These are phyloP conservation scores for Halocynthia roretzi DNA, from an alignment of 23 tunicate genomes.

Conservation along the genomic window DNA sequence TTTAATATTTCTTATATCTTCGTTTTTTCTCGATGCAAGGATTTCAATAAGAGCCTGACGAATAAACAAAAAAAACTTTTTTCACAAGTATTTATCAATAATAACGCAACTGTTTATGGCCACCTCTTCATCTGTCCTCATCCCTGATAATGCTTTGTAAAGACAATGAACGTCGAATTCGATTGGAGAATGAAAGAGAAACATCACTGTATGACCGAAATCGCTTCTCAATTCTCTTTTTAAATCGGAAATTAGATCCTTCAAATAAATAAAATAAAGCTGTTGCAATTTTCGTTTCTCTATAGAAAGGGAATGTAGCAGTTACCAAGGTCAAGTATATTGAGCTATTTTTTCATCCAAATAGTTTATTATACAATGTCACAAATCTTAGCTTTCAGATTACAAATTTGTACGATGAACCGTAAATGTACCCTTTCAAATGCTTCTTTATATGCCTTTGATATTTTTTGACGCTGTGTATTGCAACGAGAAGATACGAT, in stretches of 20 bases:
- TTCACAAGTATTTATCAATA: neutral
- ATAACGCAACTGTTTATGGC: neutral
- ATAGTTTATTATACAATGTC: too few relatives aligned
- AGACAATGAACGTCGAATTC: conserved; percentile 22
- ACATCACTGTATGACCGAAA: conserved; percentile 15
- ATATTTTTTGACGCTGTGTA: too few relatives aligned
- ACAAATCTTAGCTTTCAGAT: too few relatives aligned
- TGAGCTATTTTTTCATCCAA: too few relatives aligned
- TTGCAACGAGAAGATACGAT: too few relatives aligned
- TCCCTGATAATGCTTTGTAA: conserved; percentile 17
- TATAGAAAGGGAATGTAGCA: too few relatives aligned
- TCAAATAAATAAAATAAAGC: neutral
- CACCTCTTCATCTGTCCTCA: conserved; percentile 31
- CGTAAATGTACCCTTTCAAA: too few relatives aligned
- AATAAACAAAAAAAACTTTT: neutral
- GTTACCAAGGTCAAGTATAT: too few relatives aligned
- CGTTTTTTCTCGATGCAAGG: conserved; percentile 22
- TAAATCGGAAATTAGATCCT: conserved; percentile 22
- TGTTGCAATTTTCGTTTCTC: too few relatives aligned
- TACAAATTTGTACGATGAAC: too few relatives aligned
- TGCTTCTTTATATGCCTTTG: too few relatives aligned
- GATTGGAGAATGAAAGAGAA: conserved; percentile 14
- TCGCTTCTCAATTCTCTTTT: conserved; percentile 19
- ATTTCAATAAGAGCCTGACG: conserved; percentile 29
- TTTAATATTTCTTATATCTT: conserved; percentile 20